These are phyloP conservation scores for Philereme vetulata DNA, from an alignment of 2,888 invertebrate genomes.

Conservation along the genomic window DNA sequence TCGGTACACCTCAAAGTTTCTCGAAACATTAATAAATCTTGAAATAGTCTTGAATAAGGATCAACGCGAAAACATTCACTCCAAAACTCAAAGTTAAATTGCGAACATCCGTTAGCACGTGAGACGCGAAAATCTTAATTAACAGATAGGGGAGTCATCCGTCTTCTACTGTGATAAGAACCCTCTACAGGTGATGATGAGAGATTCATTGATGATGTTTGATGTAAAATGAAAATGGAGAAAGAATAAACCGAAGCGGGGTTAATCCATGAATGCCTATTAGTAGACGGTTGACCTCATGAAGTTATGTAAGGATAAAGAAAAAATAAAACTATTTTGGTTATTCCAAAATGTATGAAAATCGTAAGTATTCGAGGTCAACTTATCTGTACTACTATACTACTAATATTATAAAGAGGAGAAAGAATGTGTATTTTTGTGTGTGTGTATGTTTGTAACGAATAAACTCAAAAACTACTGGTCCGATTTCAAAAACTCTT, in stretches of 20 bases:
- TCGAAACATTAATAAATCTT: neutral
- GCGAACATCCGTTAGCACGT: constrained; percentile 74
- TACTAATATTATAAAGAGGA: too few species aligned
- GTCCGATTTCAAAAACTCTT: too few species aligned
- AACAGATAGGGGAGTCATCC: constrained; percentile 78
- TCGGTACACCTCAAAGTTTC: neutral
- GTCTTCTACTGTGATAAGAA: constrained; percentile 56
- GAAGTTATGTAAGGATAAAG: too few species aligned
- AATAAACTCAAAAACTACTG: too few species aligned
- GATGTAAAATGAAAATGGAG: neutral
- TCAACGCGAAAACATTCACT: constrained; percentile 37
- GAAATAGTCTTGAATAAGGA: neutral
- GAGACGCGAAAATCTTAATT: constrained; percentile 82
- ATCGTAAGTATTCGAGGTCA: too few species aligned
- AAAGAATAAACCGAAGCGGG: neutral
- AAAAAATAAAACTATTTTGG: too few species aligned
- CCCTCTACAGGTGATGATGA: constrained; percentile 32
- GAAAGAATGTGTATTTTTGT: too few species aligned
- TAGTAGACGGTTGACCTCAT: too few species aligned
- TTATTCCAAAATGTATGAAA: too few species aligned
- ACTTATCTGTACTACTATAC: too few species aligned
- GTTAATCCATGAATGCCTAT: too few species aligned
- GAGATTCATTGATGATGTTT: constrained; percentile 41
- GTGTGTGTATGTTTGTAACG: too few species aligned
- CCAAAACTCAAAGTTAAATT: constrained; percentile 75